These are phyloP conservation scores for Eupristina koningsbergeri DNA, from an alignment of 1,140 invertebrate species.

Conservation along the genomic window DNA sequence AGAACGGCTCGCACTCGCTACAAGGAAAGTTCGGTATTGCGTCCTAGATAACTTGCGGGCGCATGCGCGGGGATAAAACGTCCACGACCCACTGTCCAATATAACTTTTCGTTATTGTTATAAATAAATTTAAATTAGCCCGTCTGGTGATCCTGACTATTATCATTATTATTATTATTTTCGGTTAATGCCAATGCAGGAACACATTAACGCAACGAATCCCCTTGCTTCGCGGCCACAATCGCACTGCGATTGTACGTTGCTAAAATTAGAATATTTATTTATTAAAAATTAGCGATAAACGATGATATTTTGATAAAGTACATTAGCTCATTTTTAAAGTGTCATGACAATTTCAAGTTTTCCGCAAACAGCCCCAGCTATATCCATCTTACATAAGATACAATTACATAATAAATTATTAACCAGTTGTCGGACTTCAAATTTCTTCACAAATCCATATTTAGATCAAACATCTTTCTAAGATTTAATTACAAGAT, in stretches of 20 bases:
- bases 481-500: too few species aligned
- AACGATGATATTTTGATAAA: too few species aligned
- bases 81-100: slow-evolving; percentile 16
- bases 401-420: not conserved
- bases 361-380: not conserved
- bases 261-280: not conserved
- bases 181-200: not conserved
- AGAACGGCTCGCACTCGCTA: not conserved
- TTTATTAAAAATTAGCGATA: too few species aligned
- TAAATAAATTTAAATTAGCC: not conserved
- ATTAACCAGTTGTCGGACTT: not conserved
- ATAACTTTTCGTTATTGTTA: slow-evolving; percentile 18
- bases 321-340: too few species aligned
- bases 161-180: too few species aligned
- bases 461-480: too few species aligned
- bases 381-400: not conserved
- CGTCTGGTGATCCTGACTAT: not conserved
- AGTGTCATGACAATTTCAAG: not conserved
- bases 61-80: slow-evolving; percentile 16
- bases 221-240: too few species aligned
- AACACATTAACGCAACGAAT: not conserved
- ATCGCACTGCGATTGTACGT: not conserved
- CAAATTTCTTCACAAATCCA: not conserved
- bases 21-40: slow-evolving; percentile 16
- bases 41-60: slow-evolving; percentile 8